Evolutionary conservation across 2,888 invertebrate species (phyloP).

Genomic region (Amiota minor): DNA sequence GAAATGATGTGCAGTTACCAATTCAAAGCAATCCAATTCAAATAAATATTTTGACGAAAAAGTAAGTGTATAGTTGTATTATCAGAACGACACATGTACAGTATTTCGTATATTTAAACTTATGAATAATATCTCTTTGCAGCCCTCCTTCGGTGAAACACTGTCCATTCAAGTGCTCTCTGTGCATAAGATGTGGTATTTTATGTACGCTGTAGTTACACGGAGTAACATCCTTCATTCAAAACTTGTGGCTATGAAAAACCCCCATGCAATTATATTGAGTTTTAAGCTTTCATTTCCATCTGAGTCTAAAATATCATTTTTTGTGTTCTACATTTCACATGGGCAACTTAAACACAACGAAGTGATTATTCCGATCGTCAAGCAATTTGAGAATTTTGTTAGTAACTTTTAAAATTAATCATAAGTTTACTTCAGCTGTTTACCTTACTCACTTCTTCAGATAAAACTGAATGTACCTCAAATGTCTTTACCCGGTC

Average conservation of each 20-base stretch:
- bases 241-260: conserved; percentile 63
- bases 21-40: background rate
- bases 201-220: conserved; percentile 84
- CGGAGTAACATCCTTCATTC: conserved; percentile 86
- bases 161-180: conserved; percentile 82
- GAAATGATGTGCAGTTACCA: background rate
- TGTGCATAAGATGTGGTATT: conserved; percentile 81
- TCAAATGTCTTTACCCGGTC: conserved; percentile 80
- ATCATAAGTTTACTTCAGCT: background rate
- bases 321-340: conserved; percentile 83
- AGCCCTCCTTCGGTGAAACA: conserved; percentile 78
- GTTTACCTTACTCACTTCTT: background rate
- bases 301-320: conserved; percentile 86
- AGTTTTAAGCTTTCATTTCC: conserved; percentile 80
- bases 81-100: background rate
- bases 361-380: conserved; percentile 84
- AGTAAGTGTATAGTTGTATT: background rate
- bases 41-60: background rate
- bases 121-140: conserved; percentile 52
- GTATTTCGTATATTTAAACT: background rate
- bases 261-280: no score
- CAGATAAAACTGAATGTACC: conserved; percentile 58
- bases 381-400: conserved; percentile 84
- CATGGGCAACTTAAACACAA: conserved; percentile 86
- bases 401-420: conserved; percentile 74